Base-by-base conservation (phyloP, 2,113 vertebrate genomes). In the Megaceryle maxima region DNA sequence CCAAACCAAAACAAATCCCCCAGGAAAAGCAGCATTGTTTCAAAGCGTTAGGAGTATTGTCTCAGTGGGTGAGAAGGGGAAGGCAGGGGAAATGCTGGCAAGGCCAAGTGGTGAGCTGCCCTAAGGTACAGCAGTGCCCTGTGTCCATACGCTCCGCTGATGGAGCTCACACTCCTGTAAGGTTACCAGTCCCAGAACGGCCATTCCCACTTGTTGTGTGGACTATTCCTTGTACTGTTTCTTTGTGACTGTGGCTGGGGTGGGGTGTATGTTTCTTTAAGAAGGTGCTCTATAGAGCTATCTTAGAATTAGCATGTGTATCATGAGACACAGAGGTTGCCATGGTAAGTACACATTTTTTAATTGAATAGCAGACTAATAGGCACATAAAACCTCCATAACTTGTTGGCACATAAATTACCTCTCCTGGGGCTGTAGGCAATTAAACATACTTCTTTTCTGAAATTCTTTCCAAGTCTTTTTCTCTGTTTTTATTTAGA, bases 291-390 rank as follows among this genome's bases (percentile, higher is more conserved):
- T 93, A 35, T 50, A 85, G 92, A 93, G 94, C 83, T 96, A 89
- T 87, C 87, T 95, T 77, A 93, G 83, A 97, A 96, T 97, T 96
- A 97, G 83, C 85, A 80, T 88, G 55, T 83, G 88, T 92, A 94
- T 94, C 83, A 43, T 83, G 92, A 97, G 93, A 97, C 84, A 85
- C 48, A 70, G 88, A 79, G 95, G 96, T 97, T 97, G 91, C 96
- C 78, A 96, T 96, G 94, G 95, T 87, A 97, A 97, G 90, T 96
- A 97, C 95, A 97, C 85, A 97, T 86, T 97, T 98, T 97, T 97
- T 96, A 97, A 98, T 94, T 98, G 95, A 98, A 97, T 95, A 97
- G 80, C 92, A 97, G 96, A 96, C 93, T 98, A 98, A 97, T 97
- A 96, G 96, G 95, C 94, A 97, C 92, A 97, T 98, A 98, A 98